Conservation (phyloP, 2,797 vertebrate genomes). For the Sebastes nivosus region DNA sequence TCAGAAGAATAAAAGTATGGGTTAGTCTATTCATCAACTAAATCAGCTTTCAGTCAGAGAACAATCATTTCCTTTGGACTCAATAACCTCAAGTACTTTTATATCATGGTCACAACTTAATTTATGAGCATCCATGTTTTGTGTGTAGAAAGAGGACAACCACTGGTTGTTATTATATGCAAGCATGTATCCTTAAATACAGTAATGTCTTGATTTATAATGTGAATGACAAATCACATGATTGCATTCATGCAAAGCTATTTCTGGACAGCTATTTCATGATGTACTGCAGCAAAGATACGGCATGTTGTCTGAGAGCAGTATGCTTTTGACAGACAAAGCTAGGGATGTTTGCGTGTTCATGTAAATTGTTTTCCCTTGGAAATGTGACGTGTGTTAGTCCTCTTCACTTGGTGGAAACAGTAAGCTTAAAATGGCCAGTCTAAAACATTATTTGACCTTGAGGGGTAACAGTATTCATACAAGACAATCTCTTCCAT, state of each 20-base stretch:
- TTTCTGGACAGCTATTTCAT: neutral
- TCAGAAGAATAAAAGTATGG: slow-evolving; percentile 29
- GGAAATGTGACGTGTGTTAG: neutral
- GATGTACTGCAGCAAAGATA: neutral
- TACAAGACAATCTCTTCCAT: neutral
- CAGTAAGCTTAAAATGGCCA: neutral
- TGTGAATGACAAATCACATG: neutral
- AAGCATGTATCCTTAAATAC: neutral
- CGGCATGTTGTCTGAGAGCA: neutral
- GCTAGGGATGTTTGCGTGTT: neutral
- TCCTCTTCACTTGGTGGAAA: neutral
- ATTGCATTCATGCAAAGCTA: neutral
- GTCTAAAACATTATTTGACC: neutral
- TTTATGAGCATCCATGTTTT: neutral
- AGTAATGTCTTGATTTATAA: neutral
- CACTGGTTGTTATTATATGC: neutral
- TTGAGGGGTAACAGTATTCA: neutral
- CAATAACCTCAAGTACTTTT: neutral
- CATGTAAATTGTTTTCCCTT: neutral
- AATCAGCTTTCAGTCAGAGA: neutral
- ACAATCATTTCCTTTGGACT: neutral
- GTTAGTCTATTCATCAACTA: neutral
- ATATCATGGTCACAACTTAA: neutral
- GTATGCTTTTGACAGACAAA: neutral
- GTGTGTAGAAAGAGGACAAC: neutral